Conservation (phyloP, 2,888 invertebrate species). For the Drosophila stalkeri region DNA sequence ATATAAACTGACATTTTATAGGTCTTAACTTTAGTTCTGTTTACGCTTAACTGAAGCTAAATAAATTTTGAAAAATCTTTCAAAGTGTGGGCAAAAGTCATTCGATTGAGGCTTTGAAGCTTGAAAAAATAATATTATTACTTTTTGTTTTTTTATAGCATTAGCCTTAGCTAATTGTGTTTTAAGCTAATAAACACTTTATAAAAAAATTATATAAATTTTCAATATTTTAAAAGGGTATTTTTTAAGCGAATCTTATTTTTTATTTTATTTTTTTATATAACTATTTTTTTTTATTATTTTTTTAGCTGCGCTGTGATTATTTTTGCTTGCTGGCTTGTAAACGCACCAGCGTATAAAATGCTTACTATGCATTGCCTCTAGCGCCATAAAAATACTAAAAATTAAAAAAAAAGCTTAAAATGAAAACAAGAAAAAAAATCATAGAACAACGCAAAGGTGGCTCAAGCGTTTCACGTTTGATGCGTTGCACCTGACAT, state of each 20-base stretch:
- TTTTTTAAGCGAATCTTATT: not conserved
- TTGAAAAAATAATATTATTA: not conserved
- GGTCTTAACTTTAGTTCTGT: not conserved
- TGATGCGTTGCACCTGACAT: slow-evolving; percentile 25
- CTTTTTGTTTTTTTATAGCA: too few species aligned
- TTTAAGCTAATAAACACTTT: not conserved
- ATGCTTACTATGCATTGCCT: slow-evolving; percentile 1
- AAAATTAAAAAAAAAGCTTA: not conserved
- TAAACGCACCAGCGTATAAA: slow-evolving; percentile 35
- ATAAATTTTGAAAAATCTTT: not conserved
- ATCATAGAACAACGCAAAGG: slow-evolving; percentile 4
- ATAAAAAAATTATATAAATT: not conserved
- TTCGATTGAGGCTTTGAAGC: not conserved
- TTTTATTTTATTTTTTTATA: not conserved
- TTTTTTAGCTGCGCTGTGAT: slow-evolving; percentile 23
- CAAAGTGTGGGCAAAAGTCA: not conserved
- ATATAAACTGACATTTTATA: not conserved
- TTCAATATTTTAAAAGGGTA: slow-evolving; percentile 6
- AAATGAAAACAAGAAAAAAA: not conserved
- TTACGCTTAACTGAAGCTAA: not conserved
- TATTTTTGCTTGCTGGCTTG: slow-evolving; percentile 55
- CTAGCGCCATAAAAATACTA: slow-evolving; percentile 1
- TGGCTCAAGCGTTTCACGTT: slow-evolving; percentile 7
- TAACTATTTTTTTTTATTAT: slow-evolving; percentile 6
- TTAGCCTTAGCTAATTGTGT: too few species aligned